Evolutionary conservation across 2,113 vertebrate species (phyloP), one percentile per base, ranked within the genome.

Genomic region (Budorcas taxicolor): DNA sequence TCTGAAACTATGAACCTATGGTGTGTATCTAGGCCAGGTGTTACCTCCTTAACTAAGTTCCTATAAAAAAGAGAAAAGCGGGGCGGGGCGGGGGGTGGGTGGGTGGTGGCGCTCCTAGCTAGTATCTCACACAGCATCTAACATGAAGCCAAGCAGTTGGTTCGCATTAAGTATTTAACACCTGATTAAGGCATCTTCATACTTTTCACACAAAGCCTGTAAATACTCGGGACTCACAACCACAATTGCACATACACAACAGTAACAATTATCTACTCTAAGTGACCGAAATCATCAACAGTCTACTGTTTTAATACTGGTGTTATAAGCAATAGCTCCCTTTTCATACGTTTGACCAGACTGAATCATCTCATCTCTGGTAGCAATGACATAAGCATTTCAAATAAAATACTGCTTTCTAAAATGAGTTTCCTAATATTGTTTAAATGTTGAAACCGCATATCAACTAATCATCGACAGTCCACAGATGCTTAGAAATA

Each of bases 381-480:
- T 31, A 97, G 85, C 92, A 92, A 92, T 45, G 71, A n/a, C 43
- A 92, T 62, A 87, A 94, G n/a, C 76, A 55, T 62, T 98, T 88
- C 97, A 58, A 97, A 64, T 85, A 95, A 84, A 89, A 84, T 6
- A 62, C 19, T 45, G 74, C 60, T 96, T 97, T 90, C 82, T 76
- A 97, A 96, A 96, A 82, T 87, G 29, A n/a, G 58, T 89, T 97
- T 98, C 98, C 96, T 85, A 94, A 98, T 88, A 98, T 80, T 97
- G 92, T 97, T 96, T 98, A 96, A 96, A 97, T 87, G 83, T 47
- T 96, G 88, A 96, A 97, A 23, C 1, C 52, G 14, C 31, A 1
- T 93, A 91, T 95, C 91, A 81, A 95, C 94, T 96, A 93, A 97
- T 96, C 95, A 96, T 96, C 90, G 3, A 81, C 31, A 96, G 94